Conservation (phyloP, 1,140 invertebrate species). For the Cyclargus thomasi region DNA sequence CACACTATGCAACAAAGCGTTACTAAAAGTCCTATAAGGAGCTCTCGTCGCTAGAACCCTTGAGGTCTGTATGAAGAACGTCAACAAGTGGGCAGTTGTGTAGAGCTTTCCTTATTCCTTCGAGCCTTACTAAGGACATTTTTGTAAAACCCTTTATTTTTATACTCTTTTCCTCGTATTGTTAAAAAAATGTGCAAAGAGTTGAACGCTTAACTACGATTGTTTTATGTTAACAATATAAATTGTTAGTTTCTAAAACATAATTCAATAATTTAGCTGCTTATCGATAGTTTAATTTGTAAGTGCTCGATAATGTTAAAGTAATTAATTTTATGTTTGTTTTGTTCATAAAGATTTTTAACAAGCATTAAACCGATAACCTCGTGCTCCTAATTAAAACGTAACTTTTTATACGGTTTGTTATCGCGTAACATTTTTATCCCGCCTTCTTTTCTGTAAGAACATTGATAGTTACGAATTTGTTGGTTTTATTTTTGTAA, state of each 20-base stretch:
- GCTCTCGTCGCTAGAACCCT: conserved; percentile 54
- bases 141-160: conserved; percentile 15
- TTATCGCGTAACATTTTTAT: neutral
- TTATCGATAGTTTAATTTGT: neutral
- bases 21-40: conserved; percentile 48
- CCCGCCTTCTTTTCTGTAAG: neutral
- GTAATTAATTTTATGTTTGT: conserved; percentile 11
- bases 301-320: conserved; percentile 2
- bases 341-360: conserved; percentile 15
- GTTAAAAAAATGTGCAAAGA: neutral
- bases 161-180: conserved; percentile 3
- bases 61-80: conserved; percentile 40
- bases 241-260: neutral
- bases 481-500: neutral
- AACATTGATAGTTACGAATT: neutral
- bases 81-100: conserved; percentile 62
- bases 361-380: conserved; percentile 5
- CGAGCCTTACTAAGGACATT: conserved; percentile 20
- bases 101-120: conserved; percentile 35
- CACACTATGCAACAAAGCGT: conserved; percentile 36
- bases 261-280: neutral
- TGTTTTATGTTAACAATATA: neutral
- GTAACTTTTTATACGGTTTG: neutral
- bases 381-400: neutral
- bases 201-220: neutral